Evolutionary conservation across 2,888 invertebrate genomes (phyloP).

Genomic region (Pheosia tremula): DNA sequence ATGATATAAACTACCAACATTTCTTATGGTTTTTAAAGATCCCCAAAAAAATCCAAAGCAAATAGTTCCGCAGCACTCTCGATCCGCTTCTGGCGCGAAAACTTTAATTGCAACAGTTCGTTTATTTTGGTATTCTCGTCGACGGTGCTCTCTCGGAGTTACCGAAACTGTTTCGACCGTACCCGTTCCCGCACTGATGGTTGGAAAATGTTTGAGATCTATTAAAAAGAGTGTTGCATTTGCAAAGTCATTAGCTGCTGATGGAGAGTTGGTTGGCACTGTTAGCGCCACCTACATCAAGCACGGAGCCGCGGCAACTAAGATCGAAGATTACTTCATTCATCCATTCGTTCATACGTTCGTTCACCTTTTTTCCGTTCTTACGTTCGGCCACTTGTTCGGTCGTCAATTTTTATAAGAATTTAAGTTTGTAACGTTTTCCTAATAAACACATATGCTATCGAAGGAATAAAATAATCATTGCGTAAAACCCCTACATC

Average conservation of each 20-base stretch:
- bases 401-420: too few relatives aligned
- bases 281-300: not conserved
- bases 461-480: too few relatives aligned
- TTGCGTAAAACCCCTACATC: too few relatives aligned
- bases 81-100: slow-evolving; percentile 37
- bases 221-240: slow-evolving; percentile 13
- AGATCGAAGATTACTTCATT: too few relatives aligned
- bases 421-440: too few relatives aligned
- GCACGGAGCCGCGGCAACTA: too few relatives aligned
- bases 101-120: slow-evolving; percentile 59
- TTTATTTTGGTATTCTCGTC: slow-evolving; percentile 48
- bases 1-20: too few relatives aligned
- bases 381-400: too few relatives aligned
- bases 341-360: too few relatives aligned
- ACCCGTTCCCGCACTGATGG: slow-evolving; percentile 17
- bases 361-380: too few relatives aligned
- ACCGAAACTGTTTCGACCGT: slow-evolving; percentile 30
- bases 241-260: slow-evolving; percentile 15
- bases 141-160: slow-evolving; percentile 29
- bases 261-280: not conserved
- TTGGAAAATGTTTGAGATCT: slow-evolving; percentile 31
- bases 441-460: too few relatives aligned
- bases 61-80: slow-evolving; percentile 28
- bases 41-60: slow-evolving; percentile 21
- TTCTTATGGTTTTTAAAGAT: not conserved